phyloP scores from a whole-genome alignment of 2,113 vertebrate genomes.

The Cinclus cinclus region DNA sequence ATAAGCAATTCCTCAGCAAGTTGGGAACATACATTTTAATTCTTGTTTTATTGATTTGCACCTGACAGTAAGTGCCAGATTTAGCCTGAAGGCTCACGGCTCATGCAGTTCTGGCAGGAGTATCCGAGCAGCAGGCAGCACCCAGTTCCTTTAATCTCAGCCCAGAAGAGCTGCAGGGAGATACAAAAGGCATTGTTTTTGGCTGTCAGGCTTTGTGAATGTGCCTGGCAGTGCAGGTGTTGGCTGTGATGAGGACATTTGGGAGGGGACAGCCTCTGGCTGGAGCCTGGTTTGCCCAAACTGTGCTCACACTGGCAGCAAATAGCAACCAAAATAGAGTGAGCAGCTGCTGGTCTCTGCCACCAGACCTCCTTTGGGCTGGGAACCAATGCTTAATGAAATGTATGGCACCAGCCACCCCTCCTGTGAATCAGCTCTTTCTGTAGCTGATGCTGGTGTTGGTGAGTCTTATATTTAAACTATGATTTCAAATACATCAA shows the following conservation, averaged over 20 bases:
- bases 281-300: not conserved
- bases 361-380: not conserved
- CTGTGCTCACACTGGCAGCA: accelerated
- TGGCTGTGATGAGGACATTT: accelerated
- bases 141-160: not conserved
- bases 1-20: not conserved
- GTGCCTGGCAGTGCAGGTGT: not conserved
- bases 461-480: not conserved
- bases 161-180: not conserved
- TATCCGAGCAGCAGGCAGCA: not conserved
- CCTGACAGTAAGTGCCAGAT: not conserved
- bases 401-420: not conserved
- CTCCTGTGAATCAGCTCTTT: not conserved
- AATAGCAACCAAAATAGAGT: not conserved
- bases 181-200: not conserved
- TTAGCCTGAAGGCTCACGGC: not conserved
- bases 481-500: not conserved
- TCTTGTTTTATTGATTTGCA: not conserved
- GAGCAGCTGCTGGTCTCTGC: not conserved
- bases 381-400: not conserved
- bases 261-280: not conserved
- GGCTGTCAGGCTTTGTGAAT: not conserved
- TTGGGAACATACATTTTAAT: not conserved
- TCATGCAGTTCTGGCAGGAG: not conserved
- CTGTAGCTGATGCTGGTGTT: not conserved